Evolutionary conservation across 2,113 vertebrate genomes (phyloP), one percentile per base, ranked within the genome.

Genomic region (Geococcyx californianus): DNA sequence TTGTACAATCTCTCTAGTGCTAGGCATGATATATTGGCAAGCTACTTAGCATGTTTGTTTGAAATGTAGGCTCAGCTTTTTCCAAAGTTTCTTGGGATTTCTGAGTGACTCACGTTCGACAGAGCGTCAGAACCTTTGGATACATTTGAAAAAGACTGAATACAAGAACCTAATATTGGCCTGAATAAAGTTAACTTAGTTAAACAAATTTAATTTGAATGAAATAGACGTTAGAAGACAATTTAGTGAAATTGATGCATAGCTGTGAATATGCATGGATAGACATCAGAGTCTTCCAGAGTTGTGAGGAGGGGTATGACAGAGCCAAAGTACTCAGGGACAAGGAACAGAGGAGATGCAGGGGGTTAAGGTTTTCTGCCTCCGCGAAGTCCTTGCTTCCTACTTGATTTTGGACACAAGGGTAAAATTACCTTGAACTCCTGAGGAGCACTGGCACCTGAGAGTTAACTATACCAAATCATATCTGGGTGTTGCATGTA

Each of bases 201-300:
- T 89, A 85, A 95, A 78, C 12, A 75, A 78, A 84, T 89, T 51
- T 91, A 89, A 93, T 93, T 93, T 91, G 36, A 87, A 85, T 60
- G 29, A 94, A 91, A 91, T 38, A 84, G 23, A 40, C 34, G 70
- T 82, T 52, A 7, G 23, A 87, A 73, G 58, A 64, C 52, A 56
- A 82, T 91, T 87, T 64, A 81, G 81, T 82, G 40, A 93, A 95
- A 73, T 24, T 13, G n/a, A 29, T 64, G 33, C 56, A 20, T 52
- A 72, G 66, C 34, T 72, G 52, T 91, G 69, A 93, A 84, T 55
- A 84, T 14, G 52, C 64, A 59, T 34, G 73, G 40, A 33, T 62
- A 56, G 52, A 72, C 17, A 89, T 3, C 6, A 13, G n/a, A 72
- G 40, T 63, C 56, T 93, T 93, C 55, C 36, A 49, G 60, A 70